Evolutionary conservation across 37 sponge, comb jelly and placozoan species (phyloP).

Genomic region (Aphrocallistes beatrix): DNA sequence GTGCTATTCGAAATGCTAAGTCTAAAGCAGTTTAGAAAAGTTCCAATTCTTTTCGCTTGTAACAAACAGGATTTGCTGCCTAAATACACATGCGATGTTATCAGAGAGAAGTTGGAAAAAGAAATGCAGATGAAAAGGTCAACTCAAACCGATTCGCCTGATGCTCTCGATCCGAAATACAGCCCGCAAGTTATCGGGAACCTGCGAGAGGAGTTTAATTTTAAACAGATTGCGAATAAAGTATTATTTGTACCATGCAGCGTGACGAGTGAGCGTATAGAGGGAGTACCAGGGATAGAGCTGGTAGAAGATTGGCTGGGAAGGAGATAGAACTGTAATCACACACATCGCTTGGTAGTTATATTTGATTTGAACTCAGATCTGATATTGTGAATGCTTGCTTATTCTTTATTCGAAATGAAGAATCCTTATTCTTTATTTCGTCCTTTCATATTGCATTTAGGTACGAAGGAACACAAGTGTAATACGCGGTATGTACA

Average conservation of each 20-base stretch:
- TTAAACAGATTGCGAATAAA: constrained; percentile 12
- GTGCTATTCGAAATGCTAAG: not conserved
- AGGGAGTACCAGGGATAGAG: not conserved
- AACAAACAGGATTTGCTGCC: constrained; percentile 14
- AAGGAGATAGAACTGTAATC: not conserved
- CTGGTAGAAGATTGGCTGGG: not conserved
- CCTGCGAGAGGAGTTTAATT: not conserved
- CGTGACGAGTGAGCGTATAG: not conserved
- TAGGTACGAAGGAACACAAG: no score
- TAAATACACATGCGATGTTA: not conserved
- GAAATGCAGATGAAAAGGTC: not conserved
- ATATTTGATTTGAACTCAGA: no score
- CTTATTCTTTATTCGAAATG: no score
- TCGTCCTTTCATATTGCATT: no score
- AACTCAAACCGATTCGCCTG: not conserved
- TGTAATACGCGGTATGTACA: no score
- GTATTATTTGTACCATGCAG: not conserved
- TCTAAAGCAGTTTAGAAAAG: not conserved
- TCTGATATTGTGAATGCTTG: no score
- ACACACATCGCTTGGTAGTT: no score
- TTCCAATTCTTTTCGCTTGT: not conserved
- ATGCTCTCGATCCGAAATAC: not conserved
- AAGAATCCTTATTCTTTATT: no score
- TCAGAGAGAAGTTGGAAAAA: not conserved
- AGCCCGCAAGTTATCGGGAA: not conserved